A percentile compares a stretch with the other conserved stretches of the same genome.
Conservation (phyloP, 2,113 vertebrate genomes). For the Machaerirhynchus nigripectus region DNA sequence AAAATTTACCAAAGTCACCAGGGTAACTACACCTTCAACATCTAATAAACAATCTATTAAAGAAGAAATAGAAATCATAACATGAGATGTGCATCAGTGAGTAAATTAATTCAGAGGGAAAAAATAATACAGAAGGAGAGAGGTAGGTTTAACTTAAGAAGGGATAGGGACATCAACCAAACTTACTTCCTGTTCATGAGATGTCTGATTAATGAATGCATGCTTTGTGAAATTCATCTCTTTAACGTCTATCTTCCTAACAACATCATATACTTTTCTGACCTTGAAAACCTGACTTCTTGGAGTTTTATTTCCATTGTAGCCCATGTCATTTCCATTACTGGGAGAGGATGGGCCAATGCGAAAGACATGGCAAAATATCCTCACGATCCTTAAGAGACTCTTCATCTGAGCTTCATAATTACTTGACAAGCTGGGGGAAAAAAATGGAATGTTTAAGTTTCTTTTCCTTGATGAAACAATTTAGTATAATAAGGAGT, state of each 20-base stretch:
- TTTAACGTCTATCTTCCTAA: slow-evolving; percentile 80
- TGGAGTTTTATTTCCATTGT: slow-evolving; percentile 98
- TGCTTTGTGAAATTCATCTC: slow-evolving; percentile 77
- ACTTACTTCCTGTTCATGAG: slow-evolving; percentile 75
- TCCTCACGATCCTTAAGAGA: slow-evolving; percentile 92
- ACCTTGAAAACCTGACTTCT: slow-evolving; percentile 99
- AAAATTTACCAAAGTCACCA: neutral
- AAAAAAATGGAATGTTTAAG: slow-evolving; percentile 43
- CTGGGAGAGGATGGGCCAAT: slow-evolving; percentile 92
- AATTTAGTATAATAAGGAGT: neutral
- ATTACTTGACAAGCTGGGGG: slow-evolving; percentile 91
- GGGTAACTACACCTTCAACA: neutral
- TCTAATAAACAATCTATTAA: neutral
- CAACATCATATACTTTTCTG: slow-evolving; percentile 78
- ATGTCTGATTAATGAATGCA: slow-evolving; percentile 75
- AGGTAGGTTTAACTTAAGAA: slow-evolving; percentile 55
- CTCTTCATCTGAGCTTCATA: slow-evolving; percentile 98
- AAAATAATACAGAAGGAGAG: slow-evolving; percentile 25
- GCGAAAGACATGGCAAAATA: slow-evolving; percentile 96
- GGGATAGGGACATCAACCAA: slow-evolving; percentile 60
- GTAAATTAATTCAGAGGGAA: neutral
- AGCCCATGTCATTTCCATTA: slow-evolving; percentile 96
- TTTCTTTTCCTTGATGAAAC: slow-evolving; percentile 25
- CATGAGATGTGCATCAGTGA: neutral
- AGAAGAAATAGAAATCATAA: slow-evolving; percentile 6